These are phyloP conservation scores for Charina bottae DNA, from an alignment of 2,113 vertebrate species.

Conservation along the genomic window DNA sequence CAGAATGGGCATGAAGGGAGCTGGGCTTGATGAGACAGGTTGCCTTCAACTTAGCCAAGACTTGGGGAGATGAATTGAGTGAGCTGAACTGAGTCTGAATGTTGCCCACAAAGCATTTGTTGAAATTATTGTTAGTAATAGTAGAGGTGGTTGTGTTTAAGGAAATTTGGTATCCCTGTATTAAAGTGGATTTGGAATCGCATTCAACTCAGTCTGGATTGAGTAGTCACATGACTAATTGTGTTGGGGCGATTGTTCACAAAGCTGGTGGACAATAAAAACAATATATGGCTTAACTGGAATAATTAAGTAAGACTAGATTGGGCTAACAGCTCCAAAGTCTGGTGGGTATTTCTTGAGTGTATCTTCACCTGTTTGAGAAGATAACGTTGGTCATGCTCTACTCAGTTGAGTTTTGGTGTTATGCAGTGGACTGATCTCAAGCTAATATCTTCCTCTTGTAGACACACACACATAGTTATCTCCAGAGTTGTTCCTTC, in stretches of 20 bases:
- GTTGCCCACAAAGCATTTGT: not conserved
- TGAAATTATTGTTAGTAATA: not conserved
- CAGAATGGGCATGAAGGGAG: not conserved
- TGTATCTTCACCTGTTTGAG: not conserved
- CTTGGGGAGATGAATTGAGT: too few relatives aligned
- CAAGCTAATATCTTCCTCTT: not conserved
- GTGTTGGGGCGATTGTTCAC: not conserved
- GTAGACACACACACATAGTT: too few relatives aligned
- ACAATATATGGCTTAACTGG: not conserved
- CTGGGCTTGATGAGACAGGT: not conserved
- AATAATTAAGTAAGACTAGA: not conserved
- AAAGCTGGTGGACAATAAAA: not conserved
- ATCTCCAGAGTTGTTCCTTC: not conserved
- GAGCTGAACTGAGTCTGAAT: too few relatives aligned
- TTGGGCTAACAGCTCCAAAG: not conserved
- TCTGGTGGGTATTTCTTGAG: not conserved
- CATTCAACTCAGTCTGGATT: not conserved
- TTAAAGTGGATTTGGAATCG: not conserved
- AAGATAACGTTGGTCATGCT: too few relatives aligned
- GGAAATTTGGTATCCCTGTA: not conserved
- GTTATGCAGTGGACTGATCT: too few relatives aligned
- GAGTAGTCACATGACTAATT: not conserved
- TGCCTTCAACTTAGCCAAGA: too few relatives aligned
- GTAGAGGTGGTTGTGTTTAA: not conserved
- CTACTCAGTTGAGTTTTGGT: too few relatives aligned